Base-by-base conservation (phyloP, 2,113 vertebrate species). In the Zapornia atra region DNA sequence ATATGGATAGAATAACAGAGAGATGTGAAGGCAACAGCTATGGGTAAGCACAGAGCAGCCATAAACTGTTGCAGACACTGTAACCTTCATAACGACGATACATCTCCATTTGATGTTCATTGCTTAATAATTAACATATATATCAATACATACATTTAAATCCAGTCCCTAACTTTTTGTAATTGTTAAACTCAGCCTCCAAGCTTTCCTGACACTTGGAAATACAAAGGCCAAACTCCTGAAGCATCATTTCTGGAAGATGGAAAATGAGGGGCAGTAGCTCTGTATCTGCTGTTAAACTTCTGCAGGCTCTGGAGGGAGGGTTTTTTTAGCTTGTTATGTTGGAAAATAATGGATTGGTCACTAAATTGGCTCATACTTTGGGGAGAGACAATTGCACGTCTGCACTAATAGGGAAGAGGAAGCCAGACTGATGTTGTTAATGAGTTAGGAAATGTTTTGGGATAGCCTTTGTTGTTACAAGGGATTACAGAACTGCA, bases 391-490 rank as follows among this genome's bases (percentile, higher is more conserved):
- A 15, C 51, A 33, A 11, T 63, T 63, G 77, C 36, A 68, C 25
- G 48, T 85, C 66, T 80, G 66, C 85, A 33, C 61, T 91, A 75
- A 68, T 46, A 84, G 57, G 33, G 34, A 82, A 82, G 63, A 82
- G 50, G 85, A 83, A 81, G 59, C 31, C 51, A 81, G 26, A 51
- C 63, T 77, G 31, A 6, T 75, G 54, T 87, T 94, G 73, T 85
- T 94, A 92, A 92, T 77, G 86, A 84, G 54, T 59, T 76, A 51
- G 60, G 71, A 96, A 93, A 92, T 70, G 56, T 83, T 93, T 88
- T 85, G 88, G 82, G 94, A 57, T 82, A 81, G 63, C 42, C 87
- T 91, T 87, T 4, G 0, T 72, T 85, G 63, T 91, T 94, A 82
- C 21, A 77, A 75, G 57, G 38, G 38, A 71, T 81, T 85, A 70